Evolutionary conservation across 2,888 invertebrate species (phyloP).

Genomic region (Eupeodes latifasciatus): DNA sequence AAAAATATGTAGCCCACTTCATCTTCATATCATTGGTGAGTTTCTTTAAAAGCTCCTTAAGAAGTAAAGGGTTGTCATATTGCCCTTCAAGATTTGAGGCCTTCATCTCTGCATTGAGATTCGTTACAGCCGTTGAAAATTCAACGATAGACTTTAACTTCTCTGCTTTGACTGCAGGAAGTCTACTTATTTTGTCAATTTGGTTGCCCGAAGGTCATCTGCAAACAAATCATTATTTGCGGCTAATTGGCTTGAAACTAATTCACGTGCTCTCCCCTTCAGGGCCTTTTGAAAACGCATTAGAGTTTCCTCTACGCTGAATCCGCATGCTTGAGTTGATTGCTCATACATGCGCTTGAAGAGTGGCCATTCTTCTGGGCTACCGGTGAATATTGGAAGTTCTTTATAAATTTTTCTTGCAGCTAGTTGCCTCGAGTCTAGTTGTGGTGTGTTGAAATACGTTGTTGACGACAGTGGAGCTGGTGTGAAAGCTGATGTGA

Average conservation of each 20-base stretch:
- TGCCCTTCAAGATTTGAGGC: neutral
- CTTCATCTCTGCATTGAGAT: constrained; percentile 19
- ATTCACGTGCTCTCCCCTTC: neutral
- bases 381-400: neutral
- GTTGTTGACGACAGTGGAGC: no score
- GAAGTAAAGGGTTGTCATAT: constrained; percentile 1
- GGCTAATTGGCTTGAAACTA: neutral
- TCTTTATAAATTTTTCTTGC: neutral
- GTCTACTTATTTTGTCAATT: constrained; percentile 5
- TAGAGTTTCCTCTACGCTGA: neutral
- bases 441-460: neutral
- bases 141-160: constrained; percentile 13
- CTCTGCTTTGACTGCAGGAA: neutral
- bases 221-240: neutral
- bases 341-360: neutral
- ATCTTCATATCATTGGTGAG: constrained; percentile 25
- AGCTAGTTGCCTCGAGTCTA: neutral
- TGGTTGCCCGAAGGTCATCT: constrained; percentile 18
- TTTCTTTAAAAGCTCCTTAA: constrained; percentile 26
- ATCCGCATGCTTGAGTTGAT: neutral
- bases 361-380: neutral
- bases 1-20: constrained; percentile 18
- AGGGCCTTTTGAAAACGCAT: neutral
- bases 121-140: neutral
- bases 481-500: no score